Base-by-base conservation (phyloP, 2,797 vertebrate genomes). In the Salarias fasciatus region DNA sequence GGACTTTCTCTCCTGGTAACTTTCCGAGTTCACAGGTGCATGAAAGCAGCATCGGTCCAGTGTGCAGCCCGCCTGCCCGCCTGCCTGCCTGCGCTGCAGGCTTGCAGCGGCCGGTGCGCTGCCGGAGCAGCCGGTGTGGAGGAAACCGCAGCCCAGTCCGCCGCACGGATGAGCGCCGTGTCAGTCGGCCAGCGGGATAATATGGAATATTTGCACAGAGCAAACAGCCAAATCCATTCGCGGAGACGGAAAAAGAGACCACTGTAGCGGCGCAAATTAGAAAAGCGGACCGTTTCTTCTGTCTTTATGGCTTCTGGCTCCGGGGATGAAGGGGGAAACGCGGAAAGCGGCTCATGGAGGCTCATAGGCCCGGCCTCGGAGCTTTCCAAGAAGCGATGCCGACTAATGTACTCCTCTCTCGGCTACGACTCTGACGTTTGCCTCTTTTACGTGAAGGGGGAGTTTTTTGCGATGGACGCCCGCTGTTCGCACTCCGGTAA, bases 391-490 rank as follows among this genome's bases (percentile, higher is more conserved):
- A 80, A 77, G 72, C 86, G 72, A 45, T 93, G 92, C 89, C 83
- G 91, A 0, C 53, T 93, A 0, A 56, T 93, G 62, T 65, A 86
- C 83, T 92, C 89, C 52, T 74, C 87, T 53, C 79, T 89, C 71
- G 92, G 92, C 76, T 38, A 8, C 69, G 47, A 69, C 51, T 74
- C 86, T 0, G 90, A 93, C 43, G 83, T 93, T 40, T 92, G 91
- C 57, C 91, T 93, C 56, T 93, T 93, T 72, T 80, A 81, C 11
- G 83, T 88, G 9, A 88, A 86, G 42, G 89, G 83, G 11, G 90
- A 91, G 52, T 94, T 92, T 53, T 91, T 88, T 48, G 92, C 92
- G 5, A 91, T 94, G 92, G 91, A 93, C 64, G 92, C 92, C 31
- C 92, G 92, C 55, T 94, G 92, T 40, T 68, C 92, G 10, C 92